phyloP scores from a whole-genome alignment of 2,113 vertebrate genomes.

The rat (Rattus norvegicus) region GRCr8 NC_086039.1:139551001-139551500 shows the following conservation, averaged over 20 bases:
- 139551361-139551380: background rate
- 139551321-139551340: background rate
- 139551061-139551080: background rate
- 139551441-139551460: background rate
- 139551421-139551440: background rate
- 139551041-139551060: constrained; percentile 14
- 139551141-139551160: too few species aligned
- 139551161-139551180: too few species aligned
- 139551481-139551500: background rate
- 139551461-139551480: background rate
- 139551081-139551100: background rate
- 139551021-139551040: background rate
- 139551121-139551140: too few species aligned
- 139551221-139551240: background rate
- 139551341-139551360: background rate
- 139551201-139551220: too few species aligned
- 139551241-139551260: background rate
- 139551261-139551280: background rate
- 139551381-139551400: background rate
- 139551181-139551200: too few species aligned
- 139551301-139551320: background rate
- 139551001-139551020: background rate
- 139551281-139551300: background rate
- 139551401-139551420: background rate
- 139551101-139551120: background rate